Evolutionary conservation across 1,140 invertebrate species (phyloP).

Genomic region (Vanessa atalanta): DNA sequence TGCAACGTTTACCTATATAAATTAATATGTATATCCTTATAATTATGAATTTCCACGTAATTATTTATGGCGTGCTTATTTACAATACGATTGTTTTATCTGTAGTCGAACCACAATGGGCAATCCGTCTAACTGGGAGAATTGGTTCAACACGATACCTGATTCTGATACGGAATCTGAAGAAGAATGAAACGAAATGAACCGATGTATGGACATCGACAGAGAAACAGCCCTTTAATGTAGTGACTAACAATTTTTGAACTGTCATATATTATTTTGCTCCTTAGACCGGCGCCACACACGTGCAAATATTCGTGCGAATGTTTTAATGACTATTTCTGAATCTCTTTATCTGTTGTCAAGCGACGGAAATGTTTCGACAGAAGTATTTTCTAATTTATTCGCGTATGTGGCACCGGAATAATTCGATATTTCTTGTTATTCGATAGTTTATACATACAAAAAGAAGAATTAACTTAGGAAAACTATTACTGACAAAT

Average conservation of each 20-base stretch:
- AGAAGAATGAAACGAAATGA: slow-evolving; percentile 55
- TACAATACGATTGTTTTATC: slow-evolving; percentile 6
- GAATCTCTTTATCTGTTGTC: too few relatives aligned
- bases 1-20: slow-evolving; percentile 47
- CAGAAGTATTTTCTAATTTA: not conserved
- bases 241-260: not conserved
- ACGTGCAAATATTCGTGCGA: not conserved
- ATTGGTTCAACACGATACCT: slow-evolving; percentile 75
- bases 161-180: slow-evolving; percentile 74
- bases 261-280: not conserved
- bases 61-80: too few relatives aligned
- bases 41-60: too few relatives aligned
- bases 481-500: not conserved
- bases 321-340: too few relatives aligned
- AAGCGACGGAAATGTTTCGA: too few relatives aligned
- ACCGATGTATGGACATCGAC: slow-evolving; percentile 8
- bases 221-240: slow-evolving; percentile 7
- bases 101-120: slow-evolving; percentile 58
- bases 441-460: not conserved
- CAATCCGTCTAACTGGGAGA: slow-evolving; percentile 75
- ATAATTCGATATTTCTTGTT: too few relatives aligned
- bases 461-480: not conserved
- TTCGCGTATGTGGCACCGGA: not conserved
- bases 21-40: too few relatives aligned
- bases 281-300: not conserved